Evolutionary conservation across 2,888 invertebrate species (phyloP).

Genomic region (Stegana nigrithorax): DNA sequence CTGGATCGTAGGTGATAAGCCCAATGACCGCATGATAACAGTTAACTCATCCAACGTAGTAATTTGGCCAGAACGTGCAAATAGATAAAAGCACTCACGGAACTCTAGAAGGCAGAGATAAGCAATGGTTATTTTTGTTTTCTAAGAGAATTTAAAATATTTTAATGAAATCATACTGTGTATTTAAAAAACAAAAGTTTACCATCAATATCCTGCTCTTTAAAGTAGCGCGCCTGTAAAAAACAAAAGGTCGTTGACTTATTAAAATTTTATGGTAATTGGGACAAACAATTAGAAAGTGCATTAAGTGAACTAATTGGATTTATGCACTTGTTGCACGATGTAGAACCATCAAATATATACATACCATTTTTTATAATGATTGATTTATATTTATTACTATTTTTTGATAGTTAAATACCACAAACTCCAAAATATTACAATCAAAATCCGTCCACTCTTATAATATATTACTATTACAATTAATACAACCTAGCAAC

Average conservation of each 20-base stretch:
- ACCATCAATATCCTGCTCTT: conserved; percentile 96
- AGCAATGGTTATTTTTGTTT: conserved; percentile 11
- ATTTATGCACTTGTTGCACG: background rate
- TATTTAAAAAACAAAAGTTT: conserved; percentile 63
- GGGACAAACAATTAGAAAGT: background rate
- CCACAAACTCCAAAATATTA: background rate
- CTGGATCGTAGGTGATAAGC: conserved; percentile 92
- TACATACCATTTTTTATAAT: background rate
- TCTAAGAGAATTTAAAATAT: conserved; percentile 4
- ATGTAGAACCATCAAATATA: background rate
- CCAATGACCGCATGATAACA: conserved; percentile 93
- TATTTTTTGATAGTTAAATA: background rate
- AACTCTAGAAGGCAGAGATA: conserved; percentile 77
- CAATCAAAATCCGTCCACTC: no score
- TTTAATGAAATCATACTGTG: conserved; percentile 5
- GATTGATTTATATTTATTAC: background rate
- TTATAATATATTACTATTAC: no score
- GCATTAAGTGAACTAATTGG: background rate
- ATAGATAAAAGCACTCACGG: conserved; percentile 95
- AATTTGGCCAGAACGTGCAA: conserved; percentile 90
- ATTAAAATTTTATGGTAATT: background rate
- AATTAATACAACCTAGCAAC: no score
- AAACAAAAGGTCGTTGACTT: conserved; percentile 34
- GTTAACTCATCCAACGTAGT: conserved; percentile 90
- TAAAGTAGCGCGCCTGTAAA: conserved; percentile 90